A percentile compares a stretch with the other conserved stretches of the same genome.
Conservation (phyloP, 2,797 vertebrate species). For the Rhinoraja longicauda region DNA sequence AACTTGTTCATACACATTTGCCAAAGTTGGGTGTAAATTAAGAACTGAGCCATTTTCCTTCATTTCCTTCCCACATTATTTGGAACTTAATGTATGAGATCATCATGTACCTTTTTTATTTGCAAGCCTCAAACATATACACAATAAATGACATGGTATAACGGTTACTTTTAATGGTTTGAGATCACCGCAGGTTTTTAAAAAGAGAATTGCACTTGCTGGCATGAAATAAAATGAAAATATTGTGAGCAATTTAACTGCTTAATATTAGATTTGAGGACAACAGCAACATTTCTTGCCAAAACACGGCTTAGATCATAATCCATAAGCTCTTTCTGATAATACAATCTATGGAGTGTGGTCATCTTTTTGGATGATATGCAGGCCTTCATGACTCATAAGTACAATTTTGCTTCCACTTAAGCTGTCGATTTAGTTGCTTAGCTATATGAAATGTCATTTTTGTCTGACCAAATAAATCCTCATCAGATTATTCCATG, state of each 20-base stretch:
- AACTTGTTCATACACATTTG: background rate
- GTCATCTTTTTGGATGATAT: background rate
- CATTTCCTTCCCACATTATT: background rate
- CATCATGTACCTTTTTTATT: background rate
- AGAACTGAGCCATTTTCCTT: background rate
- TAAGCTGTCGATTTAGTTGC: background rate
- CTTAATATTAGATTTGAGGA: background rate
- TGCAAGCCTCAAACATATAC: background rate
- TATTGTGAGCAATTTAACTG: background rate
- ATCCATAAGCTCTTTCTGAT: background rate
- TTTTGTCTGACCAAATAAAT: slow-evolving; percentile 10
- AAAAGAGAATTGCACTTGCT: background rate
- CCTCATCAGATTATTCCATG: background rate
- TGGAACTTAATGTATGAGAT: background rate
- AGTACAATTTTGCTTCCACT: background rate
- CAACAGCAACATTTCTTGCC: background rate
- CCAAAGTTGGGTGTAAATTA: background rate
- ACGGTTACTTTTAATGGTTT: background rate
- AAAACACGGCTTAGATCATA: background rate
- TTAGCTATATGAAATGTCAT: background rate
- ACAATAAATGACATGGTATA: background rate
- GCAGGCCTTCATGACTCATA: background rate
- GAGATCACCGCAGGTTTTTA: background rate
- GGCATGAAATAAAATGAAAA: background rate
- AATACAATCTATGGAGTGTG: background rate